Evolutionary conservation across 2,797 vertebrate species (phyloP), one percentile per base, ranked within the genome.

Genomic region (Epinephelus awoara): DNA sequence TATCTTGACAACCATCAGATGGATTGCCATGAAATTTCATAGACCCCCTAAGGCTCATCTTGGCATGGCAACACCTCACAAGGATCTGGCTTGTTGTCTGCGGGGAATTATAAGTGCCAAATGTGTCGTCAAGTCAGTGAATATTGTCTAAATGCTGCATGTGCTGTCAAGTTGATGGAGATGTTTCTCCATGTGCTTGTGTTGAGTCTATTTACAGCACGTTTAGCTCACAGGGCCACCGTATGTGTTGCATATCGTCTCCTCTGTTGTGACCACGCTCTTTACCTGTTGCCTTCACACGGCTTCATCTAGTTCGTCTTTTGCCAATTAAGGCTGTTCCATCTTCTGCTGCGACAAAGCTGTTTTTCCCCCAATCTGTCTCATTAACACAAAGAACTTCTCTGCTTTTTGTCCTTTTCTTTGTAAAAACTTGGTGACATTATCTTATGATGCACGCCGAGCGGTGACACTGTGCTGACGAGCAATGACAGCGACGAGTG

Each of bases 351-450:
- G 57, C 49, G 47, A 83, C 73, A 79, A 79, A 74, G 46, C 38
- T 44, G 65, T 74, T 89, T 89, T 77, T 71, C 64, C 63, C 27
- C 73, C 74, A 66, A 67, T 87, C 74, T 77, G 85, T 83, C 89
- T 91, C 84, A 87, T 92, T 93, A 90, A 82, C 80, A 72, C 80
- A 81, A 69, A 81, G 50, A 73, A 23, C 51, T 47, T 69, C 63
- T 66, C 49, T 71, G 63, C 51, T 29, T 88, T 84, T 72, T 69
- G 69, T 80, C 82, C 9, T 72, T 29, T 46, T 85, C 74, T 82
- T 86, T 80, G 66, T 57, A 44, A 58, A 82, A 54, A 80, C 67
- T 34, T 52, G 49, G 69, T 88, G 88, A 88, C 88, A 88, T 89
- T 85, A 90, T 91, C 83, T 77, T 64, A 67, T 55, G 72, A 84